Evolutionary conservation across 2,797 vertebrate genomes (phyloP).

Genomic region (Spizella passerina): DNA sequence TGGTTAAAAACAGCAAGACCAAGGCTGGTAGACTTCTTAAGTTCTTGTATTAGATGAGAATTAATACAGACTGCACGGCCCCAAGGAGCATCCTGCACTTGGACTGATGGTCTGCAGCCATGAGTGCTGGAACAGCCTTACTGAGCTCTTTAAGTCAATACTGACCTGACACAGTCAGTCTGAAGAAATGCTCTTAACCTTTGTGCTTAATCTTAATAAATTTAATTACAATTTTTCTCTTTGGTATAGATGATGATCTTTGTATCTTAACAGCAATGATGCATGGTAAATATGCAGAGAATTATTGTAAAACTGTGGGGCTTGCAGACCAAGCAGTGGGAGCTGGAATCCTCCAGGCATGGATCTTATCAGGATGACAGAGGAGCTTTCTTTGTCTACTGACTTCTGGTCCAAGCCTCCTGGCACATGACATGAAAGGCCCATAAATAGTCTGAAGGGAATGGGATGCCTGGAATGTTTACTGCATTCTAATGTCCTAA

Average conservation of each 20-base stretch:
- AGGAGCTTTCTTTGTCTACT: conserved; percentile 44
- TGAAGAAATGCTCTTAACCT: not conserved
- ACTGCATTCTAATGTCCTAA: conserved; percentile 39
- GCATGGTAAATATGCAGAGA: conserved; percentile 4
- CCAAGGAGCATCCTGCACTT: not conserved
- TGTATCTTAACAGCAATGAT: not conserved
- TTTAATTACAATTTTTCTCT: not conserved
- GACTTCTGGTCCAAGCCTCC: conserved; percentile 45
- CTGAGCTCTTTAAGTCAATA: not conserved
- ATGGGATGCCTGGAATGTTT: conserved; percentile 58
- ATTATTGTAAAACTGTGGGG: not conserved
- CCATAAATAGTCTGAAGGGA: conserved; percentile 65
- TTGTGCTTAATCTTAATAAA: not conserved
- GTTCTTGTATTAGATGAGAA: not conserved
- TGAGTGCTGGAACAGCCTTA: no score
- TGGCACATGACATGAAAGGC: conserved; percentile 52
- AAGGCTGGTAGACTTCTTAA: not conserved
- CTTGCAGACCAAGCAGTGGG: not conserved
- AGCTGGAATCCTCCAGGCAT: conserved; percentile 27
- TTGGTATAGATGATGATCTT: not conserved
- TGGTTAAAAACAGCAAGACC: not conserved
- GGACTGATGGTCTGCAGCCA: not conserved
- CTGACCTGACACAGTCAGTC: not conserved
- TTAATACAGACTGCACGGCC: not conserved
- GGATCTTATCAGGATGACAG: conserved; percentile 52